phyloP scores from a whole-genome alignment of 2,888 invertebrate genomes.

The Anodontia alba region DNA sequence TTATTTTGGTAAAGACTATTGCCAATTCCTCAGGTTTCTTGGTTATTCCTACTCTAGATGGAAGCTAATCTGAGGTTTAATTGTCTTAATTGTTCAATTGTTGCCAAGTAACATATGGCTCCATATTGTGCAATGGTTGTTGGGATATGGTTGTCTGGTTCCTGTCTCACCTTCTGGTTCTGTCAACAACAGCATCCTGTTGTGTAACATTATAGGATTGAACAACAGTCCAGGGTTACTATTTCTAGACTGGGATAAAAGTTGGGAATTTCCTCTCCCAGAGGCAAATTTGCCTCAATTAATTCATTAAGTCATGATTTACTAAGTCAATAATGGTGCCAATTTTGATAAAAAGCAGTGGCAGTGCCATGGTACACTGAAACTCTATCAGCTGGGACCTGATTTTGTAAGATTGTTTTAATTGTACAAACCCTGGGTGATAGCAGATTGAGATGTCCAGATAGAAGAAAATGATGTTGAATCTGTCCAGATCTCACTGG shows the following conservation, averaged over 20 bases:
- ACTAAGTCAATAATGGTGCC: background rate
- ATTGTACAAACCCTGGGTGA: no score
- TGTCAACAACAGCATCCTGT: background rate
- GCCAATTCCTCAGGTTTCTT: no score
- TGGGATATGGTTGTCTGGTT: background rate
- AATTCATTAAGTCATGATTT: background rate
- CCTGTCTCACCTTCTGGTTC: background rate
- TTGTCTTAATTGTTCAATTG: background rate
- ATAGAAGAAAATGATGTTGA: no score
- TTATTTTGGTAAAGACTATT: no score
- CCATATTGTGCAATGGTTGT: constrained; percentile 5
- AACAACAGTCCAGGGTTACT: background rate
- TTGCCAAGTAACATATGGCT: background rate
- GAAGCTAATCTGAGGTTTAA: background rate
- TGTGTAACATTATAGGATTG: background rate
- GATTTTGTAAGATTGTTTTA: no score
- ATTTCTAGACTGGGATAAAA: background rate
- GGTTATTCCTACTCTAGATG: no score
- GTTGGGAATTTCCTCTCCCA: background rate
- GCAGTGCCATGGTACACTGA: no score
- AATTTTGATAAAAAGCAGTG: constrained; percentile 4
- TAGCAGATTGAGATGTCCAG: no score
- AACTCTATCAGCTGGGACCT: no score
- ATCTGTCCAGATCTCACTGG: no score
- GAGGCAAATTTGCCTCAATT: background rate